Evolutionary conservation across 2,797 vertebrate species (phyloP), one percentile per base, ranked within the genome.

Genomic region (Chromobotia macracanthus): DNA sequence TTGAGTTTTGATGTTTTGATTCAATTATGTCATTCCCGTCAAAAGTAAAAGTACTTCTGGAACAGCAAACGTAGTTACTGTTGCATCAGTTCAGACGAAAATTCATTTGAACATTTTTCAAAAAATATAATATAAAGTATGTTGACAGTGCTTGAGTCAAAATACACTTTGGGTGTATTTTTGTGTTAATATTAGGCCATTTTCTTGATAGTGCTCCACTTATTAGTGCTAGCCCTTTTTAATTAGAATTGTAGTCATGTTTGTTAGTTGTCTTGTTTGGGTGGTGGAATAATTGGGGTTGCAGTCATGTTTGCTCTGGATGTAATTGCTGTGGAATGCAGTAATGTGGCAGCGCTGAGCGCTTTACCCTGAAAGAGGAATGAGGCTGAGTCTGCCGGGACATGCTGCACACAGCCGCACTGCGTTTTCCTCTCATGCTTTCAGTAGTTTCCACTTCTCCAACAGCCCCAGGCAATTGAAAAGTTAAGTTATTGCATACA

Each of bases 371-470:
- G 56, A 61, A 76, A 85, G 87, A 89, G 87, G 88, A 89, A 90
- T 89, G 89, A 89, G 88, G 79, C 77, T 1, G 88, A 85, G 89
- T 95, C 92, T 96, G 95, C 96, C 88, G 93, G 89, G 94, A 96
- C 96, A 94, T 95, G 95, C 94, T 92, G 89, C 77, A 87, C 72
- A 53, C 92, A 84, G 72, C 87, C 90, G 84, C 92, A 83, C 61
- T 91, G 92, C 92, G 89, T 90, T 88, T 87, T 83, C 80, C 93
- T 93, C 89, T 89, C 92, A 88, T 86, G 85, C 87, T 88, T 76
- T 87, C 87, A 68, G 6, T 46, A 71, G 67, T 74, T 60, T 81
- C 82, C 64, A 77, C 84, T 82, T 78, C 81, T 95, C 89, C 90
- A 72, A 92, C 94, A 85, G 92, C 95, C 93, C 86, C 88, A 90